A percentile compares a stretch with the other conserved stretches of the same genome.
phyloP scores from a whole-genome alignment of 2,113 vertebrate species.

The Gallinago media region DNA sequence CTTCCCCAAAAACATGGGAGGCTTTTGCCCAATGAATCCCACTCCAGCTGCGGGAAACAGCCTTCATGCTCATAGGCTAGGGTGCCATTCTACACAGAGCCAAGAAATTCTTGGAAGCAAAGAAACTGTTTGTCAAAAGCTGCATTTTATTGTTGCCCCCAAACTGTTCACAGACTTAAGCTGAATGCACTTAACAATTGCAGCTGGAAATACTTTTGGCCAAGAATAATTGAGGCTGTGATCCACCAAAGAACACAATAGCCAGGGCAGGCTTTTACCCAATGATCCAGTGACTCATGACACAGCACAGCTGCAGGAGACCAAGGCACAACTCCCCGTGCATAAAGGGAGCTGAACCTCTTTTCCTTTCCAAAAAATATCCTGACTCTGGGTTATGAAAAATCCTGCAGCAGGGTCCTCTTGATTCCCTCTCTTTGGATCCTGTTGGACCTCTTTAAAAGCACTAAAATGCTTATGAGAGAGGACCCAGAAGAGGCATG shows the following conservation, averaged over 20 bases:
- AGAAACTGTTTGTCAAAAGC: neutral
- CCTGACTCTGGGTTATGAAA: neutral
- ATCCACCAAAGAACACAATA: neutral
- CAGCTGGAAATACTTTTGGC: neutral
- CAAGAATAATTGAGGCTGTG: neutral
- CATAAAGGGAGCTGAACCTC: neutral
- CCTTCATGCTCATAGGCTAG: accelerated
- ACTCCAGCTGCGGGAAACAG: neutral
- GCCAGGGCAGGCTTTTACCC: neutral
- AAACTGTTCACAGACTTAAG: neutral
- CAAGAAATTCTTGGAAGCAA: neutral
- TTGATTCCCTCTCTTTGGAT: neutral
- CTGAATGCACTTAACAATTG: neutral
- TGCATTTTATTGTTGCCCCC: neutral
- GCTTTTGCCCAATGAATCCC: neutral
- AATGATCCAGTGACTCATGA: neutral
- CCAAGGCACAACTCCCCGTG: neutral
- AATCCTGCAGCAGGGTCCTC: neutral
- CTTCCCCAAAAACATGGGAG: neutral
- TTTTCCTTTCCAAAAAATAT: neutral
- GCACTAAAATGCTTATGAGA: neutral
- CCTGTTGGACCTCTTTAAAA: neutral
- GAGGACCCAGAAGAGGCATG: neutral
- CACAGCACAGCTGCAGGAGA: neutral
- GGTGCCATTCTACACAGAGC: neutral